Evolutionary conservation across 2,113 vertebrate genomes (phyloP).

Genomic region (Xenopus laevis): DNA sequence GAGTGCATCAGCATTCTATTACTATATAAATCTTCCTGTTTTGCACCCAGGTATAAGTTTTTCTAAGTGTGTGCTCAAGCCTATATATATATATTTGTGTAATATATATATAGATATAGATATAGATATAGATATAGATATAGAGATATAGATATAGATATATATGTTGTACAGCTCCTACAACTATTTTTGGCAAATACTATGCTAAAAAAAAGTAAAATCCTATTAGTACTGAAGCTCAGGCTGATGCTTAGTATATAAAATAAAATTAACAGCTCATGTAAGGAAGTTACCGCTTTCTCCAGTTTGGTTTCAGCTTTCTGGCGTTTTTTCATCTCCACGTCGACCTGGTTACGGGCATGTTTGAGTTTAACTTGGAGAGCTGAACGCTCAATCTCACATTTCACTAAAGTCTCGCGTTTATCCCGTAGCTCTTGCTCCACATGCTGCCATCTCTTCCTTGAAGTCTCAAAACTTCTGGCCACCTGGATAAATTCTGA

Average conservation of each 20-base stretch:
- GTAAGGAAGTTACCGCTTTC: constrained; percentile 63
- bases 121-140: no score
- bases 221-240: no score
- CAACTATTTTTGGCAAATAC: no score
- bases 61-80: no score
- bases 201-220: no score
- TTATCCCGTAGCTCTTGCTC: constrained; percentile 67
- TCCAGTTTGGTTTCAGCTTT: constrained; percentile 71
- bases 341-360: constrained; percentile 77
- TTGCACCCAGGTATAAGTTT: no score
- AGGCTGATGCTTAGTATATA: background rate
- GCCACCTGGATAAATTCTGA: constrained; percentile 58
- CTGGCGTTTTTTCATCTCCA: constrained; percentile 80
- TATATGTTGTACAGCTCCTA: no score
- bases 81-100: no score
- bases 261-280: background rate
- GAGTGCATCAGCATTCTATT: no score
- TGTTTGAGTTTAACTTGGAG: constrained; percentile 81
- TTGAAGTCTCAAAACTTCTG: constrained; percentile 59
- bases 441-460: constrained; percentile 63
- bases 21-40: no score
- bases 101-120: no score
- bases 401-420: constrained; percentile 69
- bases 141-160: no score
- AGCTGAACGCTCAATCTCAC: constrained; percentile 66